Percentiles rank a stretch among this genome's conserved stretches.
phyloP scores from a whole-genome alignment of 1,140 invertebrate species.

The Rhizoglyphus robini region DNA sequence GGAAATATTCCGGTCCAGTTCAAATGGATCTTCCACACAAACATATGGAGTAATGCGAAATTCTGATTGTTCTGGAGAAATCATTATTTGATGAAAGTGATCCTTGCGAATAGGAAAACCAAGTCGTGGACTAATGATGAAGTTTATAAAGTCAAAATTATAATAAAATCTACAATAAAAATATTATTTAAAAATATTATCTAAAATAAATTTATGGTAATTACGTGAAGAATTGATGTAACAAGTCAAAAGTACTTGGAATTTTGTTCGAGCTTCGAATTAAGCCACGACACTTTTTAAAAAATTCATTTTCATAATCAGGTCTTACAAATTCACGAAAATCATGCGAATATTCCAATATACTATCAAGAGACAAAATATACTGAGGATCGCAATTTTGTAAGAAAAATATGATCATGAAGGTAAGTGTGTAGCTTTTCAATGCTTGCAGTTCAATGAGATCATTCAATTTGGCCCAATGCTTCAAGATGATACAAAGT shows the following conservation, averaged over 20 bases:
- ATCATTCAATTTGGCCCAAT: not conserved
- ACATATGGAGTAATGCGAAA: not conserved
- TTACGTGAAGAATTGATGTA: slow-evolving; percentile 2
- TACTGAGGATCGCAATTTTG: not conserved
- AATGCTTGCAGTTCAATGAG: not conserved
- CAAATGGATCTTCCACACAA: slow-evolving; percentile 5
- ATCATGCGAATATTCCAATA: not conserved
- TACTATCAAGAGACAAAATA: not conserved
- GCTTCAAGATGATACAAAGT: not conserved
- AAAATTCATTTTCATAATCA: not conserved
- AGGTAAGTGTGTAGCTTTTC: not conserved
- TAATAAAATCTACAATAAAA: not conserved
- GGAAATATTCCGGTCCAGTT: not conserved
- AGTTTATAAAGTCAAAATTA: not conserved
- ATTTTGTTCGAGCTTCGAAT: not conserved
- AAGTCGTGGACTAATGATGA: not conserved
- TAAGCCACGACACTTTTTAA: not conserved
- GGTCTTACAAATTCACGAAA: not conserved
- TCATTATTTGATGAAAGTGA: slow-evolving; percentile 10
- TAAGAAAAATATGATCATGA: not conserved
- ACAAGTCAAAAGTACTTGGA: not conserved
- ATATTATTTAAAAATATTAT: not conserved
- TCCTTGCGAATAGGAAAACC: slow-evolving; percentile 7
- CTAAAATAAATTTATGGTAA: not conserved
- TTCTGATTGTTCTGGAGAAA: not conserved